Evolutionary conservation across 2,113 vertebrate species (phyloP).

Genomic region (Protobothrops flavoviridis): DNA sequence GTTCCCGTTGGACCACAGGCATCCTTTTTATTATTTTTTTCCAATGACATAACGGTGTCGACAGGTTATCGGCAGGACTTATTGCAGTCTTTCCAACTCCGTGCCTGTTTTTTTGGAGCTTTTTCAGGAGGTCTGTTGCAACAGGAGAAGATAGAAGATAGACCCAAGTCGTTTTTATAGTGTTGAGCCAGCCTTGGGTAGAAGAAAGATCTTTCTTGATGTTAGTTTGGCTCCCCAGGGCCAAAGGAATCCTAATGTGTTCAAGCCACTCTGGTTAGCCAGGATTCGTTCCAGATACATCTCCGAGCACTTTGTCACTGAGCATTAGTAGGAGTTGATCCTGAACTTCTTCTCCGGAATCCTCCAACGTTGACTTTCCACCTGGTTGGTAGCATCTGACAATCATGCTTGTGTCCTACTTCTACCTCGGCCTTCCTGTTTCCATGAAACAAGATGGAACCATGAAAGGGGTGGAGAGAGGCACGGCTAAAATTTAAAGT

Average conservation of each 20-base stretch:
- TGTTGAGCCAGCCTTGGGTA: neutral
- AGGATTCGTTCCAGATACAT: no score
- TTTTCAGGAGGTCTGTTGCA: neutral
- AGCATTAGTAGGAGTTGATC: neutral
- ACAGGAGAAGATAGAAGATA: neutral
- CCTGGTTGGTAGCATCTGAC: slow-evolving; percentile 9
- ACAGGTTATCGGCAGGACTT: neutral
- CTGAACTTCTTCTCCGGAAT: neutral
- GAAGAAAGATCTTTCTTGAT: neutral
- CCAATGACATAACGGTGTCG: neutral
- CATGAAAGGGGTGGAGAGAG: neutral
- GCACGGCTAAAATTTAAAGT: neutral
- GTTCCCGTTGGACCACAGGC: neutral
- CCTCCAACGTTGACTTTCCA: neutral
- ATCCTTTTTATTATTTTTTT: no score
- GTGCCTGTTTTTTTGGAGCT: neutral
- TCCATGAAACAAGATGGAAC: neutral
- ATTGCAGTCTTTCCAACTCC: neutral
- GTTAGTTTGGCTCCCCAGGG: no score
- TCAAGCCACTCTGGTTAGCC: neutral
- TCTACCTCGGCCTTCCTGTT: slow-evolving; percentile 56
- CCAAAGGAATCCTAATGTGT: no score
- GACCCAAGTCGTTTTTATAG: neutral
- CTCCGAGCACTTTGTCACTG: neutral
- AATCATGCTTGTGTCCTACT: slow-evolving; percentile 34